A percentile compares a stretch with the other conserved stretches of the same genome.
phyloP scores from a whole-genome alignment of 23 tunicate species.

The Diplosoma virens region DNA sequence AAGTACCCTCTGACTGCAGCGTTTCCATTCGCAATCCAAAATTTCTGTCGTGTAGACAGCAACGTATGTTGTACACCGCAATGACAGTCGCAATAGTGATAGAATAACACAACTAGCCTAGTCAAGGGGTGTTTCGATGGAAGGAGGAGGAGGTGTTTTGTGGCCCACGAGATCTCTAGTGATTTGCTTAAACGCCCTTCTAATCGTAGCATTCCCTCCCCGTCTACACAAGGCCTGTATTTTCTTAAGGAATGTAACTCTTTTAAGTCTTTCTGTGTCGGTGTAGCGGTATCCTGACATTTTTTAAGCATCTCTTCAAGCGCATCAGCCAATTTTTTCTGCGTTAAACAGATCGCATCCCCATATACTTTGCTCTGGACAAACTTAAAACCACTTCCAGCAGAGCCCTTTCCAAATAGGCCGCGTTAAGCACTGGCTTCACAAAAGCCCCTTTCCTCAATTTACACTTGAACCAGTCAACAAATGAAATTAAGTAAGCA shows the following conservation, averaged over 20 bases:
- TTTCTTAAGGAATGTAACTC: not conserved
- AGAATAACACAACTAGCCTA: not conserved
- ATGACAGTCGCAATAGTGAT: not conserved
- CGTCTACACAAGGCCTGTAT: not conserved
- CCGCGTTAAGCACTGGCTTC: not conserved
- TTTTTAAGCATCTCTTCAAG: not conserved
- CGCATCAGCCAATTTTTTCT: not conserved
- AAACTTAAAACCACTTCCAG: not conserved
- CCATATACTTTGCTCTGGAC: not conserved
- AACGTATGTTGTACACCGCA: conserved; percentile 6
- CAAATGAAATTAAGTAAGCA: conserved; percentile 2
- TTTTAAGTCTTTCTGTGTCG: not conserved
- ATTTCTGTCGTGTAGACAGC: not conserved
- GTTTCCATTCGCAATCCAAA: not conserved
- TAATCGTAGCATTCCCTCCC: not conserved
- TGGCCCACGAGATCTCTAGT: too few relatives aligned
- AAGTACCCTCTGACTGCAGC: not conserved
- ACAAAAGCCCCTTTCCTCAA: not conserved
- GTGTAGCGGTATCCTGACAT: not conserved
- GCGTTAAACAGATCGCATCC: not conserved
- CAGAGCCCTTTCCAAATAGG: not conserved
- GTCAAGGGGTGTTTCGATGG: conserved; percentile 17
- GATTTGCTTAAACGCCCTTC: not conserved
- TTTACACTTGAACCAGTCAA: not conserved
- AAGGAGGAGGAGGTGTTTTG: not conserved